A percentile compares a stretch with the other conserved stretches of the same genome.
Conservation (phyloP, 2,888 invertebrate genomes). For the Entomobrya proxima region DNA sequence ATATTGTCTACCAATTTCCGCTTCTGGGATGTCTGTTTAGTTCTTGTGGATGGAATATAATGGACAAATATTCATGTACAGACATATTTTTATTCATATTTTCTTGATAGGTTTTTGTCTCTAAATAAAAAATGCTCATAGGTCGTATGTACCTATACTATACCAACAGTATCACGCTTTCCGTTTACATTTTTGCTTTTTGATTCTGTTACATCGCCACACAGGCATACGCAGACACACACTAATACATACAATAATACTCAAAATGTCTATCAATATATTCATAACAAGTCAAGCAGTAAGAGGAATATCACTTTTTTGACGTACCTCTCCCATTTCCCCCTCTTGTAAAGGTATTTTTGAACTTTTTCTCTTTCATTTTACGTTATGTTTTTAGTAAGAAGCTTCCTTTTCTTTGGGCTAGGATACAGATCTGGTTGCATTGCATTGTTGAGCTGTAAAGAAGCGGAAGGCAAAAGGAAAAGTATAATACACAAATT, state of each 20-base stretch:
- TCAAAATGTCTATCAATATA: neutral
- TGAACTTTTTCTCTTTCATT: neutral
- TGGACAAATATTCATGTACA: no score
- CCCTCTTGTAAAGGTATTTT: neutral
- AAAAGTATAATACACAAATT: constrained; percentile 63
- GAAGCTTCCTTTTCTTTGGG: neutral
- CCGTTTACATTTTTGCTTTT: constrained; percentile 10
- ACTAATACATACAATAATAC: neutral
- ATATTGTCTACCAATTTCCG: neutral
- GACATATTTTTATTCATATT: neutral
- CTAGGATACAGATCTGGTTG: neutral
- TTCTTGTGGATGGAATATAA: neutral
- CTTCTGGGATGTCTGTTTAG: neutral
- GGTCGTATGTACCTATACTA: neutral
- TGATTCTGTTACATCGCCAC: neutral
- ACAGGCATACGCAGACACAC: neutral
- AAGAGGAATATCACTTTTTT: constrained; percentile 30
- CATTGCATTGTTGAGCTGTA: neutral
- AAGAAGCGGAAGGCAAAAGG: constrained; percentile 29
- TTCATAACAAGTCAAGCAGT: constrained; percentile 23
- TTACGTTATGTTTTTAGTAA: neutral
- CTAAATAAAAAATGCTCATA: no score
- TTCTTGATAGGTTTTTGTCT: no score
- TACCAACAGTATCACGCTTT: neutral
- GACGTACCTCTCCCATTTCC: neutral